Conservation (phyloP, 2,113 vertebrate genomes). For the Sander vitreus region DNA sequence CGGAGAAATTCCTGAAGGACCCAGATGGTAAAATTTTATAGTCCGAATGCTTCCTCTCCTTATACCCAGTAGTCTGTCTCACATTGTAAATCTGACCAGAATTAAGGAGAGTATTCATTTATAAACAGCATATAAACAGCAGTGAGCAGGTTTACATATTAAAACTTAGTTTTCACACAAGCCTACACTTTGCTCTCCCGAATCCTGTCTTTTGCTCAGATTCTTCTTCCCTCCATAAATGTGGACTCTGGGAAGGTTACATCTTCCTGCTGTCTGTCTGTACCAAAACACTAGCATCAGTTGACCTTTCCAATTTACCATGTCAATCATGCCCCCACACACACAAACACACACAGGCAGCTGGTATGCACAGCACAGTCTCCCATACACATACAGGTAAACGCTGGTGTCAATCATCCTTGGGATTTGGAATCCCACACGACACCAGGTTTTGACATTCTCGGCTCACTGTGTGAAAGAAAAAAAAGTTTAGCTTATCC, state of each 20-base stretch:
- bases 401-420: constrained; percentile 73
- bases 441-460: constrained; percentile 67
- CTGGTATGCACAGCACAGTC: background rate
- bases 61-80: background rate
- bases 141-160: constrained; percentile 9
- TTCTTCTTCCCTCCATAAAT: constrained; percentile 20
- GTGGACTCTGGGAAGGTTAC: constrained; percentile 56
- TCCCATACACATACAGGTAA: constrained; percentile 39
- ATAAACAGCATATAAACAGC: constrained; percentile 35
- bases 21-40: background rate
- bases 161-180: background rate
- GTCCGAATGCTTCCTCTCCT: constrained; percentile 21
- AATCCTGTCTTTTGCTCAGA: background rate
- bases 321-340: constrained; percentile 66
- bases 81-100: constrained; percentile 45
- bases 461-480: constrained; percentile 35
- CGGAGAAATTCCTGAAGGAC: constrained; percentile 35
- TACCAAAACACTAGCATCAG: constrained; percentile 71
- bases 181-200: background rate
- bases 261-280: constrained; percentile 61
- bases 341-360: constrained; percentile 23
- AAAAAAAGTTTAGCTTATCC: constrained; percentile 11
- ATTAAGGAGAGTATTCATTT: constrained; percentile 21
- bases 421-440: constrained; percentile 54
- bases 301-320: constrained; percentile 82